Evolutionary conservation across 2,113 vertebrate genomes (phyloP), one percentile per base, ranked within the genome.

Genomic region (Mormyrus lacerda): DNA sequence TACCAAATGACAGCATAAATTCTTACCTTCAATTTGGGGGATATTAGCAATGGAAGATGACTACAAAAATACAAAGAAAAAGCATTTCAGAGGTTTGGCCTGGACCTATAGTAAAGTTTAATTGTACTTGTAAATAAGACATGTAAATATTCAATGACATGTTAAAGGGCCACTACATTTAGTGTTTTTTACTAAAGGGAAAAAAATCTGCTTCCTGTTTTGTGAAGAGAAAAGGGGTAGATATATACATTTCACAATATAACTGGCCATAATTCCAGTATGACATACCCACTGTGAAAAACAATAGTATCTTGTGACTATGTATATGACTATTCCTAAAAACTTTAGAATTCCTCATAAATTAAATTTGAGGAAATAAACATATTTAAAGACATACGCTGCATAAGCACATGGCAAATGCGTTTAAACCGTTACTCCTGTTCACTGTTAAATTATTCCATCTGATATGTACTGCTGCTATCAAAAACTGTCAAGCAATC

Each of bases 21-120:
- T 92, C 93, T 95, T 92, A 98, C 97, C 97, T 93, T 98, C 96
- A 89, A 98, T 96, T 90, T 92, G 94, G 69, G 97, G 96, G 53
- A 97, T 93, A 85, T 95, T 95, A 91, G 93, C 90, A 90, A 95
- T 92, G 91, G 93, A 91, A 6, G 94, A 92, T 2, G 93, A 92
- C 97, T 98, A 94, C 93, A 96, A 95, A 47, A 13, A 91, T 47
- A 93, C 82, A 88, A 47, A 84, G n/a, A 91, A 47, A 48, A 51
- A 19, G 24, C 89, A 2, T 76, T 87, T 76, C 51, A 89, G 45
- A 61, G 79, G 84, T 55, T 87, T 73, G 87, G 82, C 69, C 31
- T 79, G 6, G 31, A 79, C 17, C 35, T 76, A 76, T n/a, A 69
- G 24, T 69, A 69, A n/a, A 69, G 31, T 69, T 69, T 27, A 69